phyloP scores from a whole-genome alignment of 2,888 invertebrate genomes.

The Bugulina stolonifera region DNA sequence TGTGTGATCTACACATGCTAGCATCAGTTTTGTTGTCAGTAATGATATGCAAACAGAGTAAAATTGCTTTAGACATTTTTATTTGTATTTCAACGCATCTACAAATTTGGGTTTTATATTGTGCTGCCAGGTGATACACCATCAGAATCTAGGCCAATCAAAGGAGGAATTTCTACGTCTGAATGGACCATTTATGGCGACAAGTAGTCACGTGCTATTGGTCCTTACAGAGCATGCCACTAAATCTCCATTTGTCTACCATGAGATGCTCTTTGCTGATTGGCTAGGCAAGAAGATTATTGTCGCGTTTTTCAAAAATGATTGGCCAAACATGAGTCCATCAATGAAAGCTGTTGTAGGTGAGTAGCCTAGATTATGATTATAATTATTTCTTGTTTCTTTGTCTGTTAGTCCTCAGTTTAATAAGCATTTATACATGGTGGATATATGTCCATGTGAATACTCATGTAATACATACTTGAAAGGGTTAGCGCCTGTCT shows the following conservation, averaged over 20 bases:
- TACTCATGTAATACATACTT: too few species aligned
- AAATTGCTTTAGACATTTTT: background rate
- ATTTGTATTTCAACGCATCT: too few species aligned
- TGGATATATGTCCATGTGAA: too few species aligned
- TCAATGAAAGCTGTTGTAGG: conserved; percentile 47
- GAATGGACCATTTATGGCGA: conserved; percentile 45
- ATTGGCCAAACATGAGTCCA: conserved; percentile 40
- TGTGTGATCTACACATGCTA: too few species aligned
- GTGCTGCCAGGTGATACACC: conserved; percentile 49
- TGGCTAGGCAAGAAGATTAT: conserved; percentile 51
- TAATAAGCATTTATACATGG: too few species aligned
- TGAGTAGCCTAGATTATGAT: conserved; percentile 31
- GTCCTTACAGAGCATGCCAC: conserved; percentile 44
- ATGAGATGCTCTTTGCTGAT: conserved; percentile 48
- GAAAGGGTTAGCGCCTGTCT: too few species aligned
- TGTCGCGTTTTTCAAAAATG: conserved; percentile 47
- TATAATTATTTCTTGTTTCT: too few species aligned
- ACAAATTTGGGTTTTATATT: too few species aligned
- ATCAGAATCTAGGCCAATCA: conserved; percentile 46
- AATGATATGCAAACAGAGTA: too few species aligned
- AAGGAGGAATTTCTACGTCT: conserved; percentile 50
- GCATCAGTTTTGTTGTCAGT: too few species aligned
- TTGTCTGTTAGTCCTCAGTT: too few species aligned
- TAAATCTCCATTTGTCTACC: conserved; percentile 47
- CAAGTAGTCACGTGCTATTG: conserved; percentile 42